Conservation (phyloP, 2,113 vertebrate species). For the Colossoma macropomum region DNA sequence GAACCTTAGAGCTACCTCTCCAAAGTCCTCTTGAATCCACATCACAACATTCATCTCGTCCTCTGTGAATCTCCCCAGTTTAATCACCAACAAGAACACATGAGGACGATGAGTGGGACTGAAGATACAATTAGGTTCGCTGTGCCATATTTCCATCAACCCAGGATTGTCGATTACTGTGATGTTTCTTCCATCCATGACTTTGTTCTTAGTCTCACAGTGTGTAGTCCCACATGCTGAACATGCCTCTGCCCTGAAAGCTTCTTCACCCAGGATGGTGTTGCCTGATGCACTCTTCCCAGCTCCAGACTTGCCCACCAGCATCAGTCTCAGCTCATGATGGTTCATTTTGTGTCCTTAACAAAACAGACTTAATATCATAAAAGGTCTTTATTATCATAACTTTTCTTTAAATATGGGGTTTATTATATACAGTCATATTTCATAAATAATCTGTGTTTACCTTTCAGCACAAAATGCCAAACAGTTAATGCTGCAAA, state of each 20-base stretch:
- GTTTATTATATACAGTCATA: too few relatives aligned
- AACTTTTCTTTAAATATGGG: too few relatives aligned
- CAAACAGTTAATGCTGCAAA: too few relatives aligned
- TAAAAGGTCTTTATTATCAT: too few relatives aligned
- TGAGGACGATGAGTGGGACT: not conserved
- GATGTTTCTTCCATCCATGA: slow-evolving; percentile 61
- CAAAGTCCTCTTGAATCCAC: slow-evolving; percentile 29
- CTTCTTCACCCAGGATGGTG: slow-evolving; percentile 70
- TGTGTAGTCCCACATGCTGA: slow-evolving; percentile 66
- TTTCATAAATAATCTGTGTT: too few relatives aligned
- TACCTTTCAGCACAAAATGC: too few relatives aligned
- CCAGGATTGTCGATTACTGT: slow-evolving; percentile 53
- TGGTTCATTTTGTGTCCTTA: not conserved
- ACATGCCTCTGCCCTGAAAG: slow-evolving; percentile 70
- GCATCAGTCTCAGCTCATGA: slow-evolving; percentile 68
- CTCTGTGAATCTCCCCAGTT: slow-evolving; percentile 12
- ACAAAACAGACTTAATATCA: too few relatives aligned
- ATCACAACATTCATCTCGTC: not conserved
- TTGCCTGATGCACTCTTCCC: slow-evolving; percentile 78
- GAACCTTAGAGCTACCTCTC: slow-evolving; percentile 27
- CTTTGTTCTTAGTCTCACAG: slow-evolving; percentile 64
- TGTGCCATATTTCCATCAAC: slow-evolving; percentile 16
- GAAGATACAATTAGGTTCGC: slow-evolving; percentile 13
- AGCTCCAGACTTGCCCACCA: slow-evolving; percentile 75
- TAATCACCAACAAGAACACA: slow-evolving; percentile 10